phyloP scores from a whole-genome alignment of 2,113 vertebrate genomes.

The Sclerurus mexicanus region DNA sequence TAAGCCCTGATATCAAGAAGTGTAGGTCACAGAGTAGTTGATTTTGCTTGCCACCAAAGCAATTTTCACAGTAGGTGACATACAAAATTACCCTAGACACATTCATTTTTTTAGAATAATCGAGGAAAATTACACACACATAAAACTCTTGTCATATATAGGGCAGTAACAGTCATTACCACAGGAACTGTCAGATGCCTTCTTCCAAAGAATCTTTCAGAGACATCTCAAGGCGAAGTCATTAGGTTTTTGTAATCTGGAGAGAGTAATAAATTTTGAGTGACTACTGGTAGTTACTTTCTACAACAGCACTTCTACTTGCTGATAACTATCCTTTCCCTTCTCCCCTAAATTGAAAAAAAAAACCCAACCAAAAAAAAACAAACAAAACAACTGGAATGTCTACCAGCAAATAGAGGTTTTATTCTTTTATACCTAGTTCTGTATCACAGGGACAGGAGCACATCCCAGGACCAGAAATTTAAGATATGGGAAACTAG shows the following conservation, averaged over 20 bases:
- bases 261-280: constrained; percentile 1
- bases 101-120: constrained; percentile 42
- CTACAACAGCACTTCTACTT: neutral
- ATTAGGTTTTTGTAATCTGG: neutral
- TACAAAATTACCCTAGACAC: constrained; percentile 38
- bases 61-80: constrained; percentile 49
- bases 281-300: neutral
- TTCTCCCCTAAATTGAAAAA: neutral
- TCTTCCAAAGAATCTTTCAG: constrained; percentile 1
- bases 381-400: neutral
- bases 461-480: neutral
- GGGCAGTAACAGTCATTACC: constrained; percentile 10
- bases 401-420: neutral
- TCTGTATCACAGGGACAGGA: neutral
- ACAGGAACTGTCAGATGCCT: neutral
- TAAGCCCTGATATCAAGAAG: constrained; percentile 34
- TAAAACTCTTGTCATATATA: neutral
- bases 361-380: neutral
- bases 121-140: constrained; percentile 3
- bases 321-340: neutral
- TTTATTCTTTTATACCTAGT: neutral
- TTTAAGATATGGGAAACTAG: neutral
- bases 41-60: constrained; percentile 49
- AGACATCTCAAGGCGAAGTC: neutral
- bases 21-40: neutral